phyloP scores from a whole-genome alignment of 2,113 vertebrate species.

The Microtus richardsoni region DNA sequence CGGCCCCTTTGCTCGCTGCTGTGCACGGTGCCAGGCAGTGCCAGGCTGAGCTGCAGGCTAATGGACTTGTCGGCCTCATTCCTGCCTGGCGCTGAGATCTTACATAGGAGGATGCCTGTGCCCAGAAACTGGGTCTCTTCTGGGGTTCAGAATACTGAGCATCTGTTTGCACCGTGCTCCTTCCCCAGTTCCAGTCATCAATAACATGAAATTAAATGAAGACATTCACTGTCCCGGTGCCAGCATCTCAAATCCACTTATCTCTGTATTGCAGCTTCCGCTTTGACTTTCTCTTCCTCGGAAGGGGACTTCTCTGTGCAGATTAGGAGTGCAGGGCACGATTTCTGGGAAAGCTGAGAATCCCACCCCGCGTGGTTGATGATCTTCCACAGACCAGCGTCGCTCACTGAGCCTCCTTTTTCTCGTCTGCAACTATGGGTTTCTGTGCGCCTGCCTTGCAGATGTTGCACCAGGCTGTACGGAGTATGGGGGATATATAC shows the following conservation, averaged over 20 bases:
- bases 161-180: background rate
- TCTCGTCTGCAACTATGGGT: background rate
- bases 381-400: too few species aligned
- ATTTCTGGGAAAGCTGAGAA: background rate
- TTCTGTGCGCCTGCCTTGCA: too few species aligned
- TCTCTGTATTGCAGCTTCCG: background rate
- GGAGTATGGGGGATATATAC: background rate
- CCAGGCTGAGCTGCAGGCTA: background rate
- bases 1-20: background rate
- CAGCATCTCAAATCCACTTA: background rate
- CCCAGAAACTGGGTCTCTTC: background rate
- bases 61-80: background rate
- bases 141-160: background rate
- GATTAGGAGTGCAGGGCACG: background rate
- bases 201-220: slow-evolving; percentile 12
- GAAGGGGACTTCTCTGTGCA: background rate
- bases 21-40: background rate
- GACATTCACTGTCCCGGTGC: background rate
- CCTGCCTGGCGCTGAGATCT: background rate
- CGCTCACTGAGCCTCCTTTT: background rate
- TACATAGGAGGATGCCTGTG: background rate
- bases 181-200: background rate
- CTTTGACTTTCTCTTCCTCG: background rate
- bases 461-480: background rate
- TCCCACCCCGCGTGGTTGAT: background rate